Evolutionary conservation across 2,797 vertebrate genomes (phyloP).

Genomic region (Allobates femoralis): DNA sequence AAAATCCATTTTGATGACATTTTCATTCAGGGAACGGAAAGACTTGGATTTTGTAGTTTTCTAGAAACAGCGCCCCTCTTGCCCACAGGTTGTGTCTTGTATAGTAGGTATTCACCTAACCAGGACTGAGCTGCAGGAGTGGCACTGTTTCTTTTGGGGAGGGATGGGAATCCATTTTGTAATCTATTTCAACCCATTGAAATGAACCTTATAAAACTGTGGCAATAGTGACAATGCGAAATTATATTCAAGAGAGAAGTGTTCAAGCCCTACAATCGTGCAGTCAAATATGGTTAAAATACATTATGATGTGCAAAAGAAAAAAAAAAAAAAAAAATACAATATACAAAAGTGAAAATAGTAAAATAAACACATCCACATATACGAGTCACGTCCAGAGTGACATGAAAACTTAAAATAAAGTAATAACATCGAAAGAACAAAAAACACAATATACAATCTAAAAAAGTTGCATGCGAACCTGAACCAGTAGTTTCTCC

Average conservation of each 20-base stretch:
- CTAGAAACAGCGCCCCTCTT: not conserved
- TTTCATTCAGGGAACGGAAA: too few relatives aligned
- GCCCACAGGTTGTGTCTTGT: not conserved
- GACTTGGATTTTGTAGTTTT: too few relatives aligned
- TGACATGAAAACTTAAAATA: not conserved
- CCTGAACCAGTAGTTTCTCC: not conserved
- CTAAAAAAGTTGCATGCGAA: not conserved
- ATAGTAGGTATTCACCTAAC: not conserved
- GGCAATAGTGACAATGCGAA: not conserved
- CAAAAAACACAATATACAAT: not conserved
- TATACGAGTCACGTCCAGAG: not conserved
- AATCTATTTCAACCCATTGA: not conserved
- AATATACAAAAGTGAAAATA: not conserved
- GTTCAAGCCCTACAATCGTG: not conserved
- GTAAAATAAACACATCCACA: not conserved
- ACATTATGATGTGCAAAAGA: not conserved
- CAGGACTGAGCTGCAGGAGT: not conserved
- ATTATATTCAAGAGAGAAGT: not conserved
- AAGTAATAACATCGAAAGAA: not conserved
- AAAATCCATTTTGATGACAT: too few relatives aligned
- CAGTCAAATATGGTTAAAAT: not conserved
- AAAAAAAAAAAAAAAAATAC: not conserved
- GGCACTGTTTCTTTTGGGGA: too few relatives aligned
- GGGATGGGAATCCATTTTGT: too few relatives aligned
- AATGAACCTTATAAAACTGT: not conserved